Percentiles rank a stretch among this genome's conserved stretches.
phyloP scores from a whole-genome alignment of 2,797 vertebrate species.

The Typhlichthys eigenmanni region DNA sequence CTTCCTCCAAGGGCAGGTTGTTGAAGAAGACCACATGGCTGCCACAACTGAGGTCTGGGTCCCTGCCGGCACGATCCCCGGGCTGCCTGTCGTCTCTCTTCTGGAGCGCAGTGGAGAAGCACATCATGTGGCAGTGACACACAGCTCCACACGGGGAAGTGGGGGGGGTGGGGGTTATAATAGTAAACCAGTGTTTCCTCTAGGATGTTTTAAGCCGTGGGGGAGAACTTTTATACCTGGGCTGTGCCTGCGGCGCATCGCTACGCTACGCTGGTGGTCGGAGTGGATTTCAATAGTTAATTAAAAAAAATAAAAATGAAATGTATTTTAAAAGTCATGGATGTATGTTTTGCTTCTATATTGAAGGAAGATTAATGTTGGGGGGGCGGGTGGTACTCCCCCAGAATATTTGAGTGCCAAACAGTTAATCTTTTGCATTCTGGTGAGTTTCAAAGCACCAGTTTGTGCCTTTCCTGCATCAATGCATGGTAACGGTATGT shows the following conservation, averaged over 20 bases:
- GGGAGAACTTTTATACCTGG: no score
- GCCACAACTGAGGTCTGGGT: conserved; percentile 35
- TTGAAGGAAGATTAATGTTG: not conserved
- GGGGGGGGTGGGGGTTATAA: not conserved
- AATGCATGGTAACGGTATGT: no score
- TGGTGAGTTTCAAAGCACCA: no score
- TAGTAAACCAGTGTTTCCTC: no score
- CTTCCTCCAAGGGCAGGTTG: conserved; percentile 73
- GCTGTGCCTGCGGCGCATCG: not conserved
- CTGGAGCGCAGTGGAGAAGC: not conserved
- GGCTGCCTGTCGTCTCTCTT: conserved; percentile 56
- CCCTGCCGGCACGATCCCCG: conserved; percentile 26
- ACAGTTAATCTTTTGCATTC: not conserved
- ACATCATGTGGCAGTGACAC: not conserved
- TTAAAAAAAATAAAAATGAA: no score
- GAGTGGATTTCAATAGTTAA: no score
- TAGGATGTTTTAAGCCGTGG: no score
- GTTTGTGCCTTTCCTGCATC: no score
- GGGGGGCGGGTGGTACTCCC: not conserved
- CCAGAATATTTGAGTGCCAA: no score
- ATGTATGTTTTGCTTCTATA: not conserved
- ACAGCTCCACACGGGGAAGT: not conserved
- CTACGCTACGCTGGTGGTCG: not conserved
- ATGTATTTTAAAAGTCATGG: no score
- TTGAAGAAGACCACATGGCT: conserved; percentile 82